Conservation (phyloP, 23 tunicate species). For the Botrylloides violaceus region DNA sequence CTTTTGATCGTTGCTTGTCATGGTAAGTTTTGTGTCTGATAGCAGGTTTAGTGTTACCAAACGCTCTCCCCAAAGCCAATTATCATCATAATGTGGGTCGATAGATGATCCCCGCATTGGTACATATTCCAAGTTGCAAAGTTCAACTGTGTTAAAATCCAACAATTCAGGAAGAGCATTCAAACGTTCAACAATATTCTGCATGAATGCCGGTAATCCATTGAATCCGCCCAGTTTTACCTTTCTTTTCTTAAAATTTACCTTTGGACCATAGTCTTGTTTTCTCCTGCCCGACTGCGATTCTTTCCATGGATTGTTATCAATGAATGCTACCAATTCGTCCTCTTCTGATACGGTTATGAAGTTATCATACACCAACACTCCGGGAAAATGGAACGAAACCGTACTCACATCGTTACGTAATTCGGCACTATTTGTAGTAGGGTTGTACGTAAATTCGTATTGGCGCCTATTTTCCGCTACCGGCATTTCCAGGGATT, state of each 20-base stretch:
- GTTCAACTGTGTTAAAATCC: slow-evolving; percentile 70
- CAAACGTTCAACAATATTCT: slow-evolving; percentile 19
- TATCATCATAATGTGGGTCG: slow-evolving; percentile 96
- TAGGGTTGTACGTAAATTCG: not conserved
- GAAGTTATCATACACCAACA: slow-evolving; percentile 46
- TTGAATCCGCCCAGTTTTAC: slow-evolving; percentile 42
- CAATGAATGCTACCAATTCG: slow-evolving; percentile 27
- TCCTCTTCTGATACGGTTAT: slow-evolving; percentile 43
- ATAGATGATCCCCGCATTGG: slow-evolving; percentile 74
- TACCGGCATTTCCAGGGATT: not conserved
- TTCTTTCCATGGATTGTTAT: slow-evolving; percentile 51
- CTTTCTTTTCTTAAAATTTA: slow-evolving; percentile 89
- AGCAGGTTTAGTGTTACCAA: slow-evolving; percentile 68
- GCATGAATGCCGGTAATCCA: slow-evolving; percentile 68
- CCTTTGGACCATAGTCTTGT: slow-evolving; percentile 99
- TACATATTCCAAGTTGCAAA: slow-evolving; percentile 79
- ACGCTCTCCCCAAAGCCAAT: slow-evolving; percentile 93
- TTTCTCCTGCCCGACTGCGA: slow-evolving; percentile 95
- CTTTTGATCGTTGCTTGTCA: slow-evolving; percentile 18
- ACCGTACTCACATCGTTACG: not conserved
- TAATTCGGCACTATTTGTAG: not conserved
- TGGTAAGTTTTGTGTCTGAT: slow-evolving; percentile 70
- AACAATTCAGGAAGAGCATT: slow-evolving; percentile 8
- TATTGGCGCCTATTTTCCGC: not conserved
- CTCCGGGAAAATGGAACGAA: slow-evolving; percentile 58